Evolutionary conservation across 2,797 vertebrate species (phyloP).

Genomic region (Acrossocheilus wenchowensis): DNA sequence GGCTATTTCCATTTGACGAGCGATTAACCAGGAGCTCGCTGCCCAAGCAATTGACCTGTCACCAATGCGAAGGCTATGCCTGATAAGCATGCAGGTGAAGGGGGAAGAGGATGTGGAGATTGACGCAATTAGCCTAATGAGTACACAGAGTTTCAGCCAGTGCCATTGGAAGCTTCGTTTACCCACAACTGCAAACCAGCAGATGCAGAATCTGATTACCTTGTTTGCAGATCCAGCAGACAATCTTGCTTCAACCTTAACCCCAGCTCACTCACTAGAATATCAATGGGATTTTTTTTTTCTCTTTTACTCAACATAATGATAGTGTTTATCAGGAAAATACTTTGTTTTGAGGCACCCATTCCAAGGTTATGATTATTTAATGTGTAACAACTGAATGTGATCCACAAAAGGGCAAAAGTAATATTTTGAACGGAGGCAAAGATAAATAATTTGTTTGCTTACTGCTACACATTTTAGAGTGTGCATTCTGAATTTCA

Average conservation of each 20-base stretch:
- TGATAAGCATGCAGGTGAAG: conserved; percentile 50
- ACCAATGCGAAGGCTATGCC: background rate
- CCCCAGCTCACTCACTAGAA: conserved; percentile 10
- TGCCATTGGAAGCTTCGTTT: conserved; percentile 38
- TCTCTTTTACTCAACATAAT: background rate
- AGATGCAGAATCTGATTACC: conserved; percentile 62
- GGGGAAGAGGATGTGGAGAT: conserved; percentile 55
- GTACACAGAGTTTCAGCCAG: conserved; percentile 53
- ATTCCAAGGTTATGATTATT: conserved; percentile 2
- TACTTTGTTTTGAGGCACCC: background rate
- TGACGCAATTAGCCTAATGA: conserved; percentile 63
- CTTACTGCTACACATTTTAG: background rate
- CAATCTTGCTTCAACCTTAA: conserved; percentile 44
- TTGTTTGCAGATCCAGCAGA: conserved; percentile 55
- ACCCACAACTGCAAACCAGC: conserved; percentile 36
- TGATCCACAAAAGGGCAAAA: conserved; percentile 2
- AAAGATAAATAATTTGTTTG: background rate
- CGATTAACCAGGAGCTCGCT: conserved; percentile 45
- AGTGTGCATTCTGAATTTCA: background rate
- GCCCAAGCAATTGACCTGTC: conserved; percentile 44
- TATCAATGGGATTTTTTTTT: background rate
- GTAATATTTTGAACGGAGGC: background rate
- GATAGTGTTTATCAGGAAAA: conserved; percentile 30
- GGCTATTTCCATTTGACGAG: conserved; percentile 46
- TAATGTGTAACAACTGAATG: conserved; percentile 20